Percentiles rank a stretch among this genome's conserved stretches.
Conservation (phyloP, 1,140 invertebrate genomes). For the Episyrphus balteatus region DNA sequence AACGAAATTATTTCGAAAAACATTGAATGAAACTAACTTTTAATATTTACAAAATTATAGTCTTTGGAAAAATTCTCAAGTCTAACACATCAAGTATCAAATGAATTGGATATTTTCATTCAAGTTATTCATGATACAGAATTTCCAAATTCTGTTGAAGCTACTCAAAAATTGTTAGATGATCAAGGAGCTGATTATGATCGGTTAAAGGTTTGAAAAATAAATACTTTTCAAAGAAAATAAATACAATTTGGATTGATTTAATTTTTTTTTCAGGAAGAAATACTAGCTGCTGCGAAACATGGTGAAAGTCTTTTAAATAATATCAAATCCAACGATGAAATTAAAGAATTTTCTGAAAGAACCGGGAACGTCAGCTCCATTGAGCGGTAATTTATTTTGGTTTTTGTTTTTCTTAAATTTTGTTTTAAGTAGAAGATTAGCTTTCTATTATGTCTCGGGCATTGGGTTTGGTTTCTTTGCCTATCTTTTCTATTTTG, state of each 20-base stretch:
- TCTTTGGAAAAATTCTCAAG: constrained; percentile 88
- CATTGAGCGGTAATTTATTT: constrained; percentile 64
- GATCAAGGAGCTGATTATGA: constrained; percentile 55
- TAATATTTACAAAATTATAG: constrained; percentile 41
- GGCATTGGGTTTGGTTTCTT: not conserved
- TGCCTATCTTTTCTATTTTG: constrained; percentile 6
- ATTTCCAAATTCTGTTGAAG: constrained; percentile 71
- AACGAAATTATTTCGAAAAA: not conserved
- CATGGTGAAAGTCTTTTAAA: constrained; percentile 74
- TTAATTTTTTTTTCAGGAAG: constrained; percentile 42
- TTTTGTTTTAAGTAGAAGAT: too few relatives aligned
- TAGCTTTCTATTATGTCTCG: not conserved
- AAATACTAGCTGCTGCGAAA: constrained; percentile 66
- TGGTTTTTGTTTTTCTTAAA: constrained; percentile 1
- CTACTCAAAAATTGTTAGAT: constrained; percentile 55
- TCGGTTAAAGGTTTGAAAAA: constrained; percentile 43
- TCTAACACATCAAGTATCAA: constrained; percentile 77
- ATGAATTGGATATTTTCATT: constrained; percentile 72
- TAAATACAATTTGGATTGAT: not conserved
- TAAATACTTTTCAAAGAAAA: not conserved
- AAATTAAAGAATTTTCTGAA: constrained; percentile 45
- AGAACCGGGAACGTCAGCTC: constrained; percentile 82
- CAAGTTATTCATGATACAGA: constrained; percentile 68
- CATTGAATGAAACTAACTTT: too few relatives aligned
- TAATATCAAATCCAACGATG: constrained; percentile 48